Base-by-base conservation (phyloP, 2,888 invertebrate species). In the Zeuzera pyrina region DNA sequence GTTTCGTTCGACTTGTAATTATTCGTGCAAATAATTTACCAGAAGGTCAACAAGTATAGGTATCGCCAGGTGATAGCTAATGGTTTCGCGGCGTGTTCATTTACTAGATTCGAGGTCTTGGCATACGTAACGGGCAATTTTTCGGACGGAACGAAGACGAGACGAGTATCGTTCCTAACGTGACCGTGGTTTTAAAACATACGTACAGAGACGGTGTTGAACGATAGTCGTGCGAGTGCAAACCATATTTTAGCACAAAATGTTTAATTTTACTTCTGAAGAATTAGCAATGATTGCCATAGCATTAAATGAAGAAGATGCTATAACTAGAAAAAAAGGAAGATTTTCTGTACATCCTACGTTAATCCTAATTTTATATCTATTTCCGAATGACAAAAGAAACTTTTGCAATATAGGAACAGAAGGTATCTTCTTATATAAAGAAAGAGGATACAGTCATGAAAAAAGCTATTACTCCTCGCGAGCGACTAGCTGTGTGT, bases 111-210 rank as follows among this genome's bases (percentile, higher is more conserved):
- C 5, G 8, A 19, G 19, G 19, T 19, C 19, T 7, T 19, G 8
- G 19, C 19, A 19, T 19, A 19, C 19, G 19, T 19, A 29, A 19
- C 11, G 6, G 38, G n/a, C 21, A 16, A 19, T 7, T 7, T 8
- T 7, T 8, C 19, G 19, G 6, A 19, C 19, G 19, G 19, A 2
- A 19, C 19, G 19, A 8, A 19, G 8, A n/a, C n/a, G n/a, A n/a
- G n/a, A n/a, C n/a, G n/a, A n/a, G n/a, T n/a, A n/a, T n/a, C n/a
- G n/a, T n/a, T n/a, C n/a, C n/a, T n/a, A n/a, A 19, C 8, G 19
- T 1, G 19, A 19, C 5, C 19, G 6, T 19, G 19, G 8, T 7
- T 19, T 19, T 19, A 19, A 19, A 7, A 19, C 19, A 19, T 19
- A 19, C 19, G 2, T 19, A 8, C 19, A 1, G 19, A 7, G 1